Percentiles rank a stretch among this genome's conserved stretches.
These are phyloP conservation scores for Pseudachorutes palmiensis DNA, from an alignment of 1,140 invertebrate species.

Conservation along the genomic window DNA sequence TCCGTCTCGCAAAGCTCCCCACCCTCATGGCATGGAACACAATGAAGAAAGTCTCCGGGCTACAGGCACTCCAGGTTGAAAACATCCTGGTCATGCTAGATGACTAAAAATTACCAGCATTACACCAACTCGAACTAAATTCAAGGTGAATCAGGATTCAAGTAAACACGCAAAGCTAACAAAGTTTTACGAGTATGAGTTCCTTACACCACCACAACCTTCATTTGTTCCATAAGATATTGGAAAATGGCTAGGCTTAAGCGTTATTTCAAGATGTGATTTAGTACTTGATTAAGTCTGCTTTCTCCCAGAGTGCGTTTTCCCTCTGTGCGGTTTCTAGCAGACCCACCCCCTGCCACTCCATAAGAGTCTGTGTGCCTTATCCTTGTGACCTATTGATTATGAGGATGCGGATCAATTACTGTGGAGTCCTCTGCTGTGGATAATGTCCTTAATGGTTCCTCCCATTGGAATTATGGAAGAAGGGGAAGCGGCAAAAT, in stretches of 20 bases:
- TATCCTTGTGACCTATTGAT: not conserved
- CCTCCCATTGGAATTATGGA: not conserved
- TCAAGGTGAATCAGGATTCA: no score
- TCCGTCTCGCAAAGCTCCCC: not conserved
- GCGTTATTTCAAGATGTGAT: no score
- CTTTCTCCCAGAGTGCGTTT: not conserved
- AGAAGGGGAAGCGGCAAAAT: not conserved
- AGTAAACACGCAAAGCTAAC: no score
- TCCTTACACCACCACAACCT: no score
- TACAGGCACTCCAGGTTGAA: not conserved
- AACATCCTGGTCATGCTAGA: constrained; percentile 7
- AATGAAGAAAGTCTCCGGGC: constrained; percentile 6
- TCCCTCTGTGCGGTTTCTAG: not conserved
- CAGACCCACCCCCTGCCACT: not conserved
- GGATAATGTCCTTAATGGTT: not conserved
- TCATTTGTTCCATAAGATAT: no score
- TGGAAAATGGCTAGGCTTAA: no score
- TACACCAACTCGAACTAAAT: no score
- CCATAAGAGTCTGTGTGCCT: not conserved
- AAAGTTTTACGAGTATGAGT: no score
- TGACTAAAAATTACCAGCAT: constrained; percentile 10
- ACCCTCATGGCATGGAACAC: constrained; percentile 10
- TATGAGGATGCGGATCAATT: not conserved
- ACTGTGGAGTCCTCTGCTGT: not conserved
- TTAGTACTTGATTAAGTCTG: not conserved